Evolutionary conservation across 2,888 invertebrate species (phyloP).

Genomic region (Timema podura): DNA sequence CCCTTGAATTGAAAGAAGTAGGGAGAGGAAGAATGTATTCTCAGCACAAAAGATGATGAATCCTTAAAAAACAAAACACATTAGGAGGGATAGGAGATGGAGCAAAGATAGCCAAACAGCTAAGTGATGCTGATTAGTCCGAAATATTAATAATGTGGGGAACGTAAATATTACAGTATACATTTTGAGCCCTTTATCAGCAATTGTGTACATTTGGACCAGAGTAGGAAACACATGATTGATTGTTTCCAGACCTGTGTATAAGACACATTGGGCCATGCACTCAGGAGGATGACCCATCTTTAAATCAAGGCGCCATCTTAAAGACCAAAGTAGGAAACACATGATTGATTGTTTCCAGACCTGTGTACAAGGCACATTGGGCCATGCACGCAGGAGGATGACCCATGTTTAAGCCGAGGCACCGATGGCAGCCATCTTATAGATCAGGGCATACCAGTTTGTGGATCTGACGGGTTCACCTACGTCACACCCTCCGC

Average conservation of each 20-base stretch:
- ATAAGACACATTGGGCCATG: neutral
- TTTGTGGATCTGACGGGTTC: slow-evolving; percentile 38
- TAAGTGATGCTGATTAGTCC: no score
- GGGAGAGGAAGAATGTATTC: no score
- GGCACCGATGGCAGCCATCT: neutral
- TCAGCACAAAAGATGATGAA: no score
- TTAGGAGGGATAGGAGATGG: no score
- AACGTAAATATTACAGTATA: no score
- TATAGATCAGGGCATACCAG: slow-evolving; percentile 33
- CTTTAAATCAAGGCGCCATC: neutral
- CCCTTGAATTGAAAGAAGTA: no score
- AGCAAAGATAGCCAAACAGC: no score
- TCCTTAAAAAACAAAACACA: no score
- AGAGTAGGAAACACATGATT: neutral
- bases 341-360: neutral
- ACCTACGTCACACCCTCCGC: slow-evolving; percentile 39
- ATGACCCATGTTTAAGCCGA: slow-evolving; percentile 2
- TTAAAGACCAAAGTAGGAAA: neutral
- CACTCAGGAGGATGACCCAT: neutral
- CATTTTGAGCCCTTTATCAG: no score
- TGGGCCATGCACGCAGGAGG: neutral
- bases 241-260: neutral
- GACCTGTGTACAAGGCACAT: neutral
- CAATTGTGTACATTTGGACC: no score
- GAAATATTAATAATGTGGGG: no score